A percentile compares a stretch with the other conserved stretches of the same genome.
Evolutionary conservation across 1,140 invertebrate genomes (phyloP).

Genomic region (Carposina sasakii): DNA sequence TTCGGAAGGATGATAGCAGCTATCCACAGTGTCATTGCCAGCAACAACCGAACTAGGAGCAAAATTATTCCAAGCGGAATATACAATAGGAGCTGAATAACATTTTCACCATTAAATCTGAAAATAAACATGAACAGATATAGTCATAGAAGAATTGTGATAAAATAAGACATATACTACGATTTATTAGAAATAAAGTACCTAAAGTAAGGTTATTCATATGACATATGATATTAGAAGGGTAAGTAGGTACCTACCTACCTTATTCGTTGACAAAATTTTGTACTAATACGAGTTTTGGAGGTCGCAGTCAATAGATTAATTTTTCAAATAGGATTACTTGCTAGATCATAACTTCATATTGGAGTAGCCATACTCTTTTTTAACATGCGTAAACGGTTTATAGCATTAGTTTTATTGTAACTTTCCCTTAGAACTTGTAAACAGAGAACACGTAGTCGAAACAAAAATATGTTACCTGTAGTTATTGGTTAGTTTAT

Average conservation of each 20-base stretch:
- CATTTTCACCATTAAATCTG: constrained; percentile 71
- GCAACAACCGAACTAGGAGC: constrained; percentile 57
- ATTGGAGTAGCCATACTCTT: too few relatives aligned
- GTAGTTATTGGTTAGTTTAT: constrained; percentile 53
- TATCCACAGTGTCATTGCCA: constrained; percentile 69
- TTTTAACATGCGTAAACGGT: too few relatives aligned
- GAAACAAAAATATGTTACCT: constrained; percentile 36
- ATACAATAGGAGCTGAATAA: constrained; percentile 69
- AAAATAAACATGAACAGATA: constrained; percentile 22
- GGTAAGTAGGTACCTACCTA: not conserved
- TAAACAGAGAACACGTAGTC: constrained; percentile 15
- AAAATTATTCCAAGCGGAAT: constrained; percentile 71
- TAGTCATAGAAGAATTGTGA: too few relatives aligned
- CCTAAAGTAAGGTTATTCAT: not conserved
- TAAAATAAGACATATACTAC: too few relatives aligned
- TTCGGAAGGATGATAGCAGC: constrained; percentile 71
- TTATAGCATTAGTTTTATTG: constrained; percentile 12
- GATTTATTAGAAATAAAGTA: too few relatives aligned
- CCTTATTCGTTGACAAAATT: not conserved
- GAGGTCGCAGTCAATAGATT: too few relatives aligned
- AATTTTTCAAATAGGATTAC: too few relatives aligned
- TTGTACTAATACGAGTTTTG: not conserved
- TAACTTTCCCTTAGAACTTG: constrained; percentile 41
- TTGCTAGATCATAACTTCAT: too few relatives aligned
- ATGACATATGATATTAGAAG: not conserved